Base-by-base conservation (phyloP, 2,888 invertebrate genomes). In the Allolobophora icterica region DNA sequence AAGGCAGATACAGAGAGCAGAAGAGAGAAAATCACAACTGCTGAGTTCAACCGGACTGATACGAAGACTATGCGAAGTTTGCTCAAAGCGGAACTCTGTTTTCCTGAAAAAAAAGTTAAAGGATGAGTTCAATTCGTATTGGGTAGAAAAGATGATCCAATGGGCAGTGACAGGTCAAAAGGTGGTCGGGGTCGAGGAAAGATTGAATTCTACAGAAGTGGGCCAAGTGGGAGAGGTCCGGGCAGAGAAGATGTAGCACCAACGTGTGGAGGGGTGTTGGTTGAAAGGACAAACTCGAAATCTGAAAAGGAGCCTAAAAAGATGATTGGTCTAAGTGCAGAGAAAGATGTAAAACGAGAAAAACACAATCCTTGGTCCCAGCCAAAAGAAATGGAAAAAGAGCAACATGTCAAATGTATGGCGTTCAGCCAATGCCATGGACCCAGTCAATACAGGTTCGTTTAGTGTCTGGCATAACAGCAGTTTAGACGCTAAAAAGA, bases 111-210 rank as follows among this genome's bases (percentile, higher is more conserved):
- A 91, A 42, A 52, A 52, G 35, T 71, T 91, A 83, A 45, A 83
- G 33, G 91, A 91, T 38, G 91, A 91, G 91, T 40, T 52, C 17
- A 21, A 58, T 30, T 58, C n/a, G 11, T 90, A 71, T 38, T 83
- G 52, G 58, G 90, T n/a, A 35, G 90, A n/a, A 58, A 71, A 30
- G 52, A 58, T 17, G 38, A 89, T 24, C 38, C 11, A 21, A 45
- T n/a, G 24, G n/a, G 34, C 40, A 71, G 35, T 33, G 52, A 89
- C 1, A 34, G 91, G 34, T 90, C 90, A n/a, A 40, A 34, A 38
- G 42, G 89, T 91, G 45, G 34, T n/a, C 89, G 91, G 33, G 91
- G 91, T 52, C 89, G 52, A 15, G 90, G 90, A 3, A 71, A 40
- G 38, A 71, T 35, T 33, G 58, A 71, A n/a, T 52, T 34, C 71